Conservation (phyloP, 2,113 vertebrate species). For the human region DNA sequence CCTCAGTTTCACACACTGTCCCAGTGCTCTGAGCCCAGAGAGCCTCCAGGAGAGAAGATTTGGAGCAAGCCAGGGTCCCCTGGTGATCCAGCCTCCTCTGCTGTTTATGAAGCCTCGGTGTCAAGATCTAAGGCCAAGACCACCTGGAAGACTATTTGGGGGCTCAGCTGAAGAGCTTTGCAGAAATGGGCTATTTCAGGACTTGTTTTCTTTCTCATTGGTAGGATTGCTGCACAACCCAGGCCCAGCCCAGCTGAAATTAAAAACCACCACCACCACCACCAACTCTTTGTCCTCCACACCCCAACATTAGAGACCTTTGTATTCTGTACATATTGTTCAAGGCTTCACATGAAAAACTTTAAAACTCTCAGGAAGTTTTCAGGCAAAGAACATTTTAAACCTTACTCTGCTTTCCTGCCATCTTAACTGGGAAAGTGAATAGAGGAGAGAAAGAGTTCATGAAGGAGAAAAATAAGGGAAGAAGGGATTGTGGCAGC, state of each 20-base stretch:
- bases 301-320: not conserved
- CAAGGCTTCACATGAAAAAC: not conserved
- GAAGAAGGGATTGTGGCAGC: not conserved
- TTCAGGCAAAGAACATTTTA: not conserved
- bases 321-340: conserved; percentile 20
- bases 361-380: not conserved
- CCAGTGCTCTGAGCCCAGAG: not conserved
- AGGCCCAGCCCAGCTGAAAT: not conserved
- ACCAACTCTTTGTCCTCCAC: not conserved
- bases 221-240: not conserved
- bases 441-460: not conserved
- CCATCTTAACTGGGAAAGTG: not conserved
- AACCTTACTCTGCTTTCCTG: not conserved
- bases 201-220: not conserved
- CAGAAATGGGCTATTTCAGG: not conserved
- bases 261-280: not conserved
- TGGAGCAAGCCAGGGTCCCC: not conserved
- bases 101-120: not conserved
- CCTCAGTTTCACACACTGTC: not conserved
- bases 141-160: not conserved
- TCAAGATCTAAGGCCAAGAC: not conserved
- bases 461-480: not conserved
- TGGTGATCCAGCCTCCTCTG: not conserved
- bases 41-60: not conserved
- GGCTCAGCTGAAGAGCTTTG: not conserved